Conservation (phyloP, 2,888 invertebrate genomes). For the Drosophila formosana region DNA sequence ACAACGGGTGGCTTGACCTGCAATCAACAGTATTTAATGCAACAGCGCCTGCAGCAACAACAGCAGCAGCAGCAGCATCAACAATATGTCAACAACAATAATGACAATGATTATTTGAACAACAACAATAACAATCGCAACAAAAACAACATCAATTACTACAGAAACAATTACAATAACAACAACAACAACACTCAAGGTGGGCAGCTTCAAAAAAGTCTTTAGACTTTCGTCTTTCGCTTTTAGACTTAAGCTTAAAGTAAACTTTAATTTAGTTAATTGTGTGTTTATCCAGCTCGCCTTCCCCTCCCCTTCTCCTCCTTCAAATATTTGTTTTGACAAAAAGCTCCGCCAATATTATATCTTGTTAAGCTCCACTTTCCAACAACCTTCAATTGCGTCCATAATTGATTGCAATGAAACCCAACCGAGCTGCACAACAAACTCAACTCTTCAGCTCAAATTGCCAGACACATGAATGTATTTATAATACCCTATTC, state of each 20-base stretch:
- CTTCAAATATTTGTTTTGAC: slow-evolving; percentile 36
- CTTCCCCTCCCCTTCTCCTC: neutral
- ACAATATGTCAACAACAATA: slow-evolving; percentile 43
- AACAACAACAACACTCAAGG: slow-evolving; percentile 65
- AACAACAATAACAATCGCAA: slow-evolving; percentile 58
- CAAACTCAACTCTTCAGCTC: slow-evolving; percentile 4
- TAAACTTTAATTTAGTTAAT: slow-evolving; percentile 21
- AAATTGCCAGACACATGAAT: slow-evolving; percentile 6
- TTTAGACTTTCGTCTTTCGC: slow-evolving; percentile 7
- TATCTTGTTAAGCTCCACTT: slow-evolving; percentile 15
- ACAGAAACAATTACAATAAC: slow-evolving; percentile 42
- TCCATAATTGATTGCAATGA: slow-evolving; percentile 28
- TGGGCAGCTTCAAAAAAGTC: slow-evolving; percentile 40
- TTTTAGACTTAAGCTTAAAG: slow-evolving; percentile 28
- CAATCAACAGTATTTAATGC: slow-evolving; percentile 80
- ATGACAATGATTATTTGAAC: slow-evolving; percentile 63
- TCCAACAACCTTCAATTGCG: slow-evolving; percentile 25
- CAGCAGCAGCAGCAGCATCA: slow-evolving; percentile 49
- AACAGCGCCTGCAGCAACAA: slow-evolving; percentile 66
- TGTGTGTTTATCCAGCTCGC: slow-evolving; percentile 8
- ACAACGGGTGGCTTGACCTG: slow-evolving; percentile 68
- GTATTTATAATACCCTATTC: slow-evolving; percentile 6
- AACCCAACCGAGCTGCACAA: slow-evolving; percentile 7
- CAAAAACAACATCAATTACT: slow-evolving; percentile 51
- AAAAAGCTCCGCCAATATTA: slow-evolving; percentile 46